Base-by-base conservation (phyloP, 2,888 invertebrate species). In the Apotomis turbidana region DNA sequence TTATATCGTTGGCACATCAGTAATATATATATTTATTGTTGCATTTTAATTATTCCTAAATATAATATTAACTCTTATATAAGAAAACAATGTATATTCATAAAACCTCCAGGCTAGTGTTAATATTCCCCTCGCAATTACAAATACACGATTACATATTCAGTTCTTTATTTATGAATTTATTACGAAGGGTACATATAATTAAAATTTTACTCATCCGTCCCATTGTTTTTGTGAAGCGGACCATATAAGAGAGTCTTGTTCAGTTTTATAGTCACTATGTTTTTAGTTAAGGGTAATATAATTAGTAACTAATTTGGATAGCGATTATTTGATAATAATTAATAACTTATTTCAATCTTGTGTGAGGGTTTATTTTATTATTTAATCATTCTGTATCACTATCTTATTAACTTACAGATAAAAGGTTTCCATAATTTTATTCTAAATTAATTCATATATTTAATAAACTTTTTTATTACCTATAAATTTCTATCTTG, bases 141-240 rank as follows among this genome's bases (percentile, higher is more conserved):
- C 82, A 83, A 83, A 88, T 87, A 88, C 86, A 88, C 79, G 76
- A 88, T 89, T 89, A 90, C 89, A 86, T 81, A 93, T 91, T 90
- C 90, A 87, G 81, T 84, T 85, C 82, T 85, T 87, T 88, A 88
- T 90, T 90, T 89, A 89, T 85, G 80, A 83, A 88, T 88, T 90
- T 87, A 87, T 87, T 77, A 85, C 70, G 74, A 80, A 85, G 91
- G 91, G 92, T 91, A 84, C 92, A 91, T 92, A 86, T 88, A 84
- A 91, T 91, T 91, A 89, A 78, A 75, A 77, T 79, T 67, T 63
- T 74, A 84, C 10, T 81, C 80, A 78, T 78, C 83, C 84, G 85
- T 83, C 78, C 75, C 75, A 76, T 81, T 80, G 81, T 81, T 80
- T 79, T 79, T 77, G 74, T 77, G 74, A 46, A 66, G 57, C 49